Percentiles rank a stretch among this genome's conserved stretches.
These are phyloP conservation scores for Apaloderma vittatum DNA, from an alignment of 2,113 vertebrate genomes.

Conservation along the genomic window DNA sequence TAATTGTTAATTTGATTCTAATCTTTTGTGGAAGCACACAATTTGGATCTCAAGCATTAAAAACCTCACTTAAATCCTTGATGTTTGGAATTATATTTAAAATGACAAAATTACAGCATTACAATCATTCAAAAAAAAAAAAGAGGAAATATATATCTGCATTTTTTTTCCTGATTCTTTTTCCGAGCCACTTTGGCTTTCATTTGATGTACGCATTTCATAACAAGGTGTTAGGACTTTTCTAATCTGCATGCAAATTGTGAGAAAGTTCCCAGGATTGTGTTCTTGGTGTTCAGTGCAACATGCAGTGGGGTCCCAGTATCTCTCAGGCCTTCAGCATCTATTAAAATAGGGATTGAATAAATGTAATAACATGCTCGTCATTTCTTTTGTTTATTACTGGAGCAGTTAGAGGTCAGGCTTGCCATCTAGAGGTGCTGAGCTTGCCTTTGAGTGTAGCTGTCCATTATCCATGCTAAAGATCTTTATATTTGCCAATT, in stretches of 20 bases:
- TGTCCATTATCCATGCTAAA: not conserved
- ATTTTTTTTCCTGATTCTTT: not conserved
- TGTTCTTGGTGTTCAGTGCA: not conserved
- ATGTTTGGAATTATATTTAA: not conserved
- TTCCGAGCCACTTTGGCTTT: not conserved
- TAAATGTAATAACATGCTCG: not conserved
- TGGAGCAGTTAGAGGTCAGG: not conserved
- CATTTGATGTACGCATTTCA: not conserved
- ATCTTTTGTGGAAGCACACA: not conserved
- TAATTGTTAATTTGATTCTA: not conserved
- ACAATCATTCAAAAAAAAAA: not conserved
- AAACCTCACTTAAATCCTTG: not conserved
- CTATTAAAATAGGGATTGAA: not conserved
- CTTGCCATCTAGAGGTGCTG: not conserved
- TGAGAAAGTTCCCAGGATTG: not conserved
- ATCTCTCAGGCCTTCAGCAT: not conserved
- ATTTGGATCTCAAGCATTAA: not conserved
- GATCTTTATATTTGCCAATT: not conserved
- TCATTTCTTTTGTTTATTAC: not conserved
- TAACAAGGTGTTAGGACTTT: not conserved
- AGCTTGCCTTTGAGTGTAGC: not conserved
- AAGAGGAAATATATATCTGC: rapidly evolving
- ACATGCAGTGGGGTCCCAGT: not conserved
- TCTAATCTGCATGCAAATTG: not conserved
- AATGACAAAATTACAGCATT: not conserved